Evolutionary conservation across 2,888 invertebrate species (phyloP), one percentile per base, ranked within the genome.

Genomic region (Hyles lineata): DNA sequence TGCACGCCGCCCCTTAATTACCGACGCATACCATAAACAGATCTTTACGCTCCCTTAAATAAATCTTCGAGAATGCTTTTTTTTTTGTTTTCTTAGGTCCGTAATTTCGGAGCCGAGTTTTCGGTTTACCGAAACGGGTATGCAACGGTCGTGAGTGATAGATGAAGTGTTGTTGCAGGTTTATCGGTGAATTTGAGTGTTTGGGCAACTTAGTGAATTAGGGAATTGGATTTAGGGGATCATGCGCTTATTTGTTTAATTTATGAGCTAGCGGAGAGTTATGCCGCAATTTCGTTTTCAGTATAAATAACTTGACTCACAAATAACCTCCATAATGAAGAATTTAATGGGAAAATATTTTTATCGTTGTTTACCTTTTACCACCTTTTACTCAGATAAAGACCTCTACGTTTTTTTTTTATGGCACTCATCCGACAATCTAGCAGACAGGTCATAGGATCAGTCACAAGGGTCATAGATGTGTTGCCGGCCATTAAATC

Each of bases 11-110:
- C 92, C 94, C 94, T 94, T 94, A 94, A 94, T 94, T 94, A 94
- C 92, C 89, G 89, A 91, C 94, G 93, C 94, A 94, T 94, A 94
- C 94, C 94, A 94, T 94, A 94, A 94, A 94, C 94, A 94, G 93
- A 94, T 94, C 93, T 94, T 94, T 94, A 94, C 94, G 94, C 93
- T 93, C 91, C 94, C 90, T 94, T 94, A 94, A 94, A 94, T 94
- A 94, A 94, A 94, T 94, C 94, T 93, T 92, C 89, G 88, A 78
- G 81, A 81, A 80, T 76, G 79, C 67, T 74, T 73, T 80, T 85
- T 89, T 87, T 89, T 91, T 89, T 92, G 90, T 93, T 93, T 92
- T 93, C 90, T 93, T 93, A 91, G 91, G 91, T 78, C 86, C 85
- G 86, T 92, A 92, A 92, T 90, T 92, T 92, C 76, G 89, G 86